phyloP scores from a whole-genome alignment of 2,113 vertebrate genomes.

The Takifugu bimaculatus region DNA sequence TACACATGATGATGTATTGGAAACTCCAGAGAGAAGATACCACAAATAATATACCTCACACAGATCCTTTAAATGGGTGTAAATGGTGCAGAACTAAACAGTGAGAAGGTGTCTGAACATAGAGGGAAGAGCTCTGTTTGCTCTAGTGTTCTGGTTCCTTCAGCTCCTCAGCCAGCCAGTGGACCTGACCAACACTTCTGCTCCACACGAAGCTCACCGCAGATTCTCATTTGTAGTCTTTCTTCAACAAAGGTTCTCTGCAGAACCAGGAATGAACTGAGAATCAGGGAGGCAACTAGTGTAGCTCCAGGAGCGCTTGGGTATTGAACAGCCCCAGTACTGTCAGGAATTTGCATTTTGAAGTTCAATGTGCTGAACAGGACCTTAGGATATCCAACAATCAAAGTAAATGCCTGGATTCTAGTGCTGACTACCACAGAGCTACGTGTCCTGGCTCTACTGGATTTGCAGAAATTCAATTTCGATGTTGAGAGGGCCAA shows the following conservation, averaged over 20 bases:
- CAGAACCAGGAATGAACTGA: slow-evolving; percentile 29
- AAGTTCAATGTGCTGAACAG: slow-evolving; percentile 46
- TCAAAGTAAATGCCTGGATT: slow-evolving; percentile 42
- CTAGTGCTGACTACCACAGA: slow-evolving; percentile 40
- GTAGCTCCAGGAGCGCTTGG: slow-evolving; percentile 45
- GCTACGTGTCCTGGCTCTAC: slow-evolving; percentile 40
- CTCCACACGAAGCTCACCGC: slow-evolving; percentile 2
- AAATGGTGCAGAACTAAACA: slow-evolving; percentile 16
- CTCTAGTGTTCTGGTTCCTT: slow-evolving; percentile 23
- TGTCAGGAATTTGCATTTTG: slow-evolving; percentile 55
- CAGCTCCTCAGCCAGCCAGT: slow-evolving; percentile 27
- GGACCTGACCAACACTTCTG: slow-evolving; percentile 37
- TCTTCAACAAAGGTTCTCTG: slow-evolving; percentile 39
- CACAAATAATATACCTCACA: background rate
- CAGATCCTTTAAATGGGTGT: too few species aligned
- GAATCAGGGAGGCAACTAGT: slow-evolving; percentile 29
- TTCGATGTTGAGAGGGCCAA: slow-evolving; percentile 78
- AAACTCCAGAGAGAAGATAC: slow-evolving; percentile 16
- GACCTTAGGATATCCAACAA: slow-evolving; percentile 41
- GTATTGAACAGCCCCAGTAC: slow-evolving; percentile 39
- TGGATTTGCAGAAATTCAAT: slow-evolving; percentile 71
- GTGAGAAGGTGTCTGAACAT: slow-evolving; percentile 23
- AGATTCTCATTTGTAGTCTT: slow-evolving; percentile 30
- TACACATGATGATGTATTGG: background rate
- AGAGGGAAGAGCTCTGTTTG: slow-evolving; percentile 20